These are phyloP conservation scores for Fukomys damarensis DNA, from an alignment of 2,113 vertebrate species.

Conservation along the genomic window DNA sequence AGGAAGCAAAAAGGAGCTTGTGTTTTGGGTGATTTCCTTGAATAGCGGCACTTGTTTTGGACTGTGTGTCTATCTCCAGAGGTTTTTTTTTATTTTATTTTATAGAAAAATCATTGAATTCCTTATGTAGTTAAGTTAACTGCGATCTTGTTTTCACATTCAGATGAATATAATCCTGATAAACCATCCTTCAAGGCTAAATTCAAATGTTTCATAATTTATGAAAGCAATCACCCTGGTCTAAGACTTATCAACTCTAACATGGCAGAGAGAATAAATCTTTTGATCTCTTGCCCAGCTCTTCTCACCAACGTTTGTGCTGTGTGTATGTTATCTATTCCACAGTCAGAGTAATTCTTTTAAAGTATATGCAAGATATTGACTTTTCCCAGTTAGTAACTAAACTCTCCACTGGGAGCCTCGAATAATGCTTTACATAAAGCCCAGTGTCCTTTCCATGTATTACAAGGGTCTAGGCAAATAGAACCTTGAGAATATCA, in stretches of 20 bases:
- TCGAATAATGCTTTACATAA: background rate
- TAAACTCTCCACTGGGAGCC: background rate
- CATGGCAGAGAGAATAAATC: background rate
- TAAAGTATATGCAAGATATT: background rate
- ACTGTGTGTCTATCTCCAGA: background rate
- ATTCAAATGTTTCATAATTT: constrained; percentile 6
- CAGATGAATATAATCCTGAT: background rate
- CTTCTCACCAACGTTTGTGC: background rate
- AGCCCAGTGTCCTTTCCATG: background rate
- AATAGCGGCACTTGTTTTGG: background rate
- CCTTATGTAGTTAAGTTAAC: background rate
- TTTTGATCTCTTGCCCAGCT: background rate
- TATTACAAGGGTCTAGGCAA: background rate
- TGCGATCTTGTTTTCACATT: background rate
- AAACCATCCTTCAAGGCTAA: background rate
- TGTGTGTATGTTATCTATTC: background rate
- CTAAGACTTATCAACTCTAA: background rate
- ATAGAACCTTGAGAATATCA: background rate
- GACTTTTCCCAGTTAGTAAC: background rate
- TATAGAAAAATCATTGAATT: constrained; percentile 22
- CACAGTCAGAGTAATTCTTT: background rate
- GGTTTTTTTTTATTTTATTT: background rate
- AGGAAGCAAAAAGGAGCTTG: background rate
- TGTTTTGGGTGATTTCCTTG: background rate
- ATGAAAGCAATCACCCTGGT: background rate